Evolutionary conservation across 2,113 vertebrate genomes (phyloP).

Genomic region (Datnioides undecimradiatus): DNA sequence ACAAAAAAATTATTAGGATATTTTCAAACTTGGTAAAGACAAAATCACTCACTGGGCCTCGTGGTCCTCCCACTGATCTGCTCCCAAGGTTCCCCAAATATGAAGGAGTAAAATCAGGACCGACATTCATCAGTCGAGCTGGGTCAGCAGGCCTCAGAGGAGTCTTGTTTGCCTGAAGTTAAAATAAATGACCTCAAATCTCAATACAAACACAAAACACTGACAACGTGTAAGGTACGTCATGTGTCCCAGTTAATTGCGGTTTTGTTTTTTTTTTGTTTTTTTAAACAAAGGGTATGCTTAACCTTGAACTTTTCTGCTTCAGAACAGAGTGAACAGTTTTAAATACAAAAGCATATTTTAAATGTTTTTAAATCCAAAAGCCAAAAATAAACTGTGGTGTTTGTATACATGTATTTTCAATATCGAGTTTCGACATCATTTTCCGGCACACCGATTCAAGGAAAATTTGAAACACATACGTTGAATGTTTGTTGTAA

Average conservation of each 20-base stretch:
- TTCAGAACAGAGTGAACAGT: too few species aligned
- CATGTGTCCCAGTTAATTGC: background rate
- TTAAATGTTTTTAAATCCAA: too few species aligned
- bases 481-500: background rate
- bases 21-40: too few species aligned
- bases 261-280: too few species aligned
- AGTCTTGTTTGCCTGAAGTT: constrained; percentile 91
- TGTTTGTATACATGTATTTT: too few species aligned
- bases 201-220: background rate
- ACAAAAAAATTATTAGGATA: background rate
- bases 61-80: constrained; percentile 86
- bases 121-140: constrained; percentile 89
- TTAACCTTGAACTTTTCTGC: too few species aligned
- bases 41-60: constrained; percentile 86
- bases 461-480: too few species aligned
- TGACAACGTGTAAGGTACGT: background rate
- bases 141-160: constrained; percentile 89
- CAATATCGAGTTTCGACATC: too few species aligned
- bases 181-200: background rate
- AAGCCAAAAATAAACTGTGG: too few species aligned
- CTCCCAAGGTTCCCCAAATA: constrained; percentile 93
- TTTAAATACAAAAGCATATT: too few species aligned
- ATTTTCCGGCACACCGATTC: too few species aligned
- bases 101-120: constrained; percentile 95
- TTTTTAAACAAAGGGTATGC: too few species aligned